phyloP scores from a whole-genome alignment of 2,888 invertebrate species.

The Drosophila kanekoi region DNA sequence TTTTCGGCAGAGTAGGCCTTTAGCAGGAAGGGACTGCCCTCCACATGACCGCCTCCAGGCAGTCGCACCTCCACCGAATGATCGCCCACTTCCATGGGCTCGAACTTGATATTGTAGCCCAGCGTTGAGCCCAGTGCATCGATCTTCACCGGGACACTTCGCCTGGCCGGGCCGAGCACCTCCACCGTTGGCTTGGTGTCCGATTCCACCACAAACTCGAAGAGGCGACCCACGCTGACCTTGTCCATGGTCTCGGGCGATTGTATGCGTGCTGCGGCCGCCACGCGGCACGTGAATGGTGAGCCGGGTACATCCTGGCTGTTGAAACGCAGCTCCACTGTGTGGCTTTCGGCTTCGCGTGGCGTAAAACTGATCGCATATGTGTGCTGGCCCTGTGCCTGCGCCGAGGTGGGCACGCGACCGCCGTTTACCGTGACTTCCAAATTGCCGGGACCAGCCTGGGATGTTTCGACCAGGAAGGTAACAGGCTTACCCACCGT shows the following conservation, averaged over 20 bases:
- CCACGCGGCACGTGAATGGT: constrained; percentile 86
- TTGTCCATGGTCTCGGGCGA: constrained; percentile 94
- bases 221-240: constrained; percentile 93
- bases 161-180: constrained; percentile 90
- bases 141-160: constrained; percentile 89
- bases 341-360: constrained; percentile 94
- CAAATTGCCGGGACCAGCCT: constrained; percentile 98
- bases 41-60: constrained; percentile 91
- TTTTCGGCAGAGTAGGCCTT: constrained; percentile 98
- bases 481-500: constrained; percentile 96
- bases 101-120: constrained; percentile 89
- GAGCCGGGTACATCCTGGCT: constrained; percentile 96
- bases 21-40: constrained; percentile 97
- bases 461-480: constrained; percentile 98
- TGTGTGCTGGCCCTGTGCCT: constrained; percentile 97
- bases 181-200: constrained; percentile 93
- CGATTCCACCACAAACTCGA: constrained; percentile 95
- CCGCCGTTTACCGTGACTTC: constrained; percentile 99
- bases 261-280: constrained; percentile 93
- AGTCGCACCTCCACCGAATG: constrained; percentile 93
- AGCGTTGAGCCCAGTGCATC: constrained; percentile 74
- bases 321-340: constrained; percentile 98
- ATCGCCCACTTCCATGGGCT: constrained; percentile 96
- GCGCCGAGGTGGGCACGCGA: constrained; percentile 97
- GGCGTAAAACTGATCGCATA: constrained; percentile 99